Percentiles rank a stretch among this genome's conserved stretches.
phyloP scores from a whole-genome alignment of 2,797 vertebrate species.

The Mus spretus region DNA sequence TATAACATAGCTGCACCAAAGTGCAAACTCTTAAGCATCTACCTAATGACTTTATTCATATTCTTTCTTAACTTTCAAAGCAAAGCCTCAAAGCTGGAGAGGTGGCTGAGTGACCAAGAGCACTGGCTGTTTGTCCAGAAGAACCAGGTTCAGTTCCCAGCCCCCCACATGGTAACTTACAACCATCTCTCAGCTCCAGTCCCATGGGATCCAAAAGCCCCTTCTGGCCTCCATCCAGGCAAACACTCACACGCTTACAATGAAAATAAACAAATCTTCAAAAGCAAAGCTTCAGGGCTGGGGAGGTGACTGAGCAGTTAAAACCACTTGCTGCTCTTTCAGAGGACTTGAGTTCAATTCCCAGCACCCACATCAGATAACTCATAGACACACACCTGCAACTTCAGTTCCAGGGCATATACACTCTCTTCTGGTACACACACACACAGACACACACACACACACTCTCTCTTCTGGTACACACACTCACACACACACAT shows the following conservation, averaged over 20 bases:
- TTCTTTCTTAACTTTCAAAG: conserved; percentile 10
- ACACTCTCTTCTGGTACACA: neutral
- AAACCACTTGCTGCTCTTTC: neutral
- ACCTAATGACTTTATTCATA: neutral
- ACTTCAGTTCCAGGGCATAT: neutral
- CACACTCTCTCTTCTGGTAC: neutral
- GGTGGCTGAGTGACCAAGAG: neutral
- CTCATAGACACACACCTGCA: neutral
- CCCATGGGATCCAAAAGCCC: neutral
- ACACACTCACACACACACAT: neutral
- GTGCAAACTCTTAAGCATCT: neutral
- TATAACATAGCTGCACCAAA: neutral
- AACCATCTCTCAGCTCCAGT: no score
- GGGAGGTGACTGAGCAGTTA: neutral
- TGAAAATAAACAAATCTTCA: neutral
- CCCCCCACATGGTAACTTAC: neutral
- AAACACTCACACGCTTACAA: neutral
- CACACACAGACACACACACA: neutral
- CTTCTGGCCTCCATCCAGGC: neutral
- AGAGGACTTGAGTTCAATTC: neutral
- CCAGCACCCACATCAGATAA: neutral
- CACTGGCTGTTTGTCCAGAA: neutral
- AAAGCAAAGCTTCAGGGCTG: neutral
- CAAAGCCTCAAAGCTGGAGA: neutral
- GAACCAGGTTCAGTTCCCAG: neutral